phyloP scores from a whole-genome alignment of 2,888 invertebrate genomes.

The Agonum fuliginosum region DNA sequence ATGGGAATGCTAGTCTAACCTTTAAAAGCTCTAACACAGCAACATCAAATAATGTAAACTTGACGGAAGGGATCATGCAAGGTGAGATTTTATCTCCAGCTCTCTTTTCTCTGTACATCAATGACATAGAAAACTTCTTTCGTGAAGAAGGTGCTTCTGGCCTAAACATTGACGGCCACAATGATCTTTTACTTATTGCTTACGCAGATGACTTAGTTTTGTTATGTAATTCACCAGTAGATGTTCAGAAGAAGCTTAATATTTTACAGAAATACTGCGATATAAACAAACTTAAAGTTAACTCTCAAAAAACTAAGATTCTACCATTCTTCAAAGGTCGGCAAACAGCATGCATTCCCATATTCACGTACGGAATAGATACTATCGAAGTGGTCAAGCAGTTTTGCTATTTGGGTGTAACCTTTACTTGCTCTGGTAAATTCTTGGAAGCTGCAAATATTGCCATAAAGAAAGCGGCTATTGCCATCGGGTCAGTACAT shows the following conservation, averaged over 20 bases:
- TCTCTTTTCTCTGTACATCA: conserved; percentile 10
- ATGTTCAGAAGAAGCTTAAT: too few relatives aligned
- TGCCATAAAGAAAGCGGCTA: not conserved
- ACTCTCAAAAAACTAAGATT: too few relatives aligned
- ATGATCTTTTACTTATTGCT: not conserved
- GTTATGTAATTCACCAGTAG: too few relatives aligned
- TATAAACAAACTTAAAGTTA: too few relatives aligned
- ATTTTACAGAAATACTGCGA: too few relatives aligned
- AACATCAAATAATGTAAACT: conserved; percentile 59
- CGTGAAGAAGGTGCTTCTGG: not conserved
- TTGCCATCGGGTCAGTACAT: not conserved
- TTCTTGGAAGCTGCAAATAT: not conserved
- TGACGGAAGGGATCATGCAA: conserved; percentile 60
- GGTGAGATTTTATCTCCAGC: conserved; percentile 60
- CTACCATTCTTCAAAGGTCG: too few relatives aligned
- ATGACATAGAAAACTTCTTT: not conserved
- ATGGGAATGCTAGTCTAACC: conserved; percentile 52
- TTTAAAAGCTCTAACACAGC: conserved; percentile 56
- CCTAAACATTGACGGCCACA: not conserved
- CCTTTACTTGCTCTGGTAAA: too few relatives aligned
- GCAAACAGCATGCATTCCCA: too few relatives aligned
- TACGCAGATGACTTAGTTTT: too few relatives aligned
- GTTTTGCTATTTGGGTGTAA: too few relatives aligned
- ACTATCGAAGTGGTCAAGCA: too few relatives aligned
- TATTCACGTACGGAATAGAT: too few relatives aligned